Conservation (phyloP, 2,888 invertebrate genomes). For the Colletes collaris region DNA sequence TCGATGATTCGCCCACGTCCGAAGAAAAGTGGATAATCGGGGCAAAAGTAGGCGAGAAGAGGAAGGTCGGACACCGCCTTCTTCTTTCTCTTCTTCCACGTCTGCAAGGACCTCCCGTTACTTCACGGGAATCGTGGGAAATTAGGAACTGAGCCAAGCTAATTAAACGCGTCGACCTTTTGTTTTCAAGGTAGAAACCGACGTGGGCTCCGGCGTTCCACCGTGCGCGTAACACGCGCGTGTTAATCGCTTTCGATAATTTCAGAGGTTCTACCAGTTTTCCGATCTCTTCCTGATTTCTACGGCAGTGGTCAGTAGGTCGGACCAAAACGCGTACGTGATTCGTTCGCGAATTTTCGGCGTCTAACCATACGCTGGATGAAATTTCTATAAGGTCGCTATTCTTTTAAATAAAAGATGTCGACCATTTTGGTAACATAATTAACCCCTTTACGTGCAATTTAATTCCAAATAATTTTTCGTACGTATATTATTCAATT, state of each 20-base stretch:
- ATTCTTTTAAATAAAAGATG: no score
- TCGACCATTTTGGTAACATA: no score
- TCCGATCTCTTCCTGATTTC: constrained; percentile 37
- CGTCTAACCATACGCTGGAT: no score
- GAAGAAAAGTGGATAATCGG: constrained; percentile 73
- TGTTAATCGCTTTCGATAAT: constrained; percentile 50
- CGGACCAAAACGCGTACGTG: constrained; percentile 23
- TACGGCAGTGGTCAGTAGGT: constrained; percentile 41
- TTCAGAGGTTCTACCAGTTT: constrained; percentile 41
- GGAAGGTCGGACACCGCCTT: constrained; percentile 55
- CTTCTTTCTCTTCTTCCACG: constrained; percentile 51
- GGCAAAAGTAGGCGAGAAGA: constrained; percentile 69
- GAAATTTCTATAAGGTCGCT: no score
- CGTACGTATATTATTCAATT: no score
- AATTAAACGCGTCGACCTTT: constrained; percentile 75
- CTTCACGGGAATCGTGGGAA: constrained; percentile 76
- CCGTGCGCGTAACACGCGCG: constrained; percentile 10
- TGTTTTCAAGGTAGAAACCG: constrained; percentile 66
- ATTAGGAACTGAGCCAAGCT: constrained; percentile 70
- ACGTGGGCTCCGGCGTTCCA: constrained; percentile 4
- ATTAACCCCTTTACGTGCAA: no score
- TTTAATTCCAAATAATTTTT: no score
- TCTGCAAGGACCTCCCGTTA: constrained; percentile 60
- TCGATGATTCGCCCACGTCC: constrained; percentile 53
- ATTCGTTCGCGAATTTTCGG: constrained; percentile 9